Evolutionary conservation across 1,140 invertebrate species (phyloP).

Genomic region (Tetragnatha versicolor): DNA sequence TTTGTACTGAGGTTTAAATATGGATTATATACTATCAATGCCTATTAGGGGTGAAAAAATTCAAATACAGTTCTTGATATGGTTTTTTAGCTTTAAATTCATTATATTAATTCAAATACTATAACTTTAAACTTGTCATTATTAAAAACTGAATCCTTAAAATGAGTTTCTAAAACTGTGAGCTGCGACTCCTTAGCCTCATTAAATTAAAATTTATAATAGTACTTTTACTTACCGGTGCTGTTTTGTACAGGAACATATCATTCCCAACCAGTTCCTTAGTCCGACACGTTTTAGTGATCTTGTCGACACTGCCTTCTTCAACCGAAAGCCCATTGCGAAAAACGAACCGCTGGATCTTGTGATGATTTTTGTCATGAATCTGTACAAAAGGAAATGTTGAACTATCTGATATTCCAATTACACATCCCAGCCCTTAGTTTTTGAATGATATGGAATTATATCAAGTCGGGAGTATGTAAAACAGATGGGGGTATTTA

Average conservation of each 20-base stretch:
- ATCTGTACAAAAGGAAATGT: neutral
- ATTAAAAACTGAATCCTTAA: neutral
- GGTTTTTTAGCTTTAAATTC: neutral
- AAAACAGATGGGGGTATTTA: too few species aligned
- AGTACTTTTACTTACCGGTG: too few species aligned
- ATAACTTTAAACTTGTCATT: neutral
- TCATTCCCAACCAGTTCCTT: neutral
- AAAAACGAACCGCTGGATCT: conserved; percentile 25
- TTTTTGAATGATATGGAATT: too few species aligned
- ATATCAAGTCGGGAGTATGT: too few species aligned
- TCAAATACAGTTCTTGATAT: neutral
- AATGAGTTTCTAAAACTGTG: neutral
- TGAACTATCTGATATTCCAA: too few species aligned
- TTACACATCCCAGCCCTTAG: too few species aligned
- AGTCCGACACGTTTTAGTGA: neutral
- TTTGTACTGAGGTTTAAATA: too few species aligned
- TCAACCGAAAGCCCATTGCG: conserved; percentile 18
- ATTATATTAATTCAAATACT: neutral
- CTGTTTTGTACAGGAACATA: neutral
- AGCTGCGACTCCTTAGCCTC: neutral
- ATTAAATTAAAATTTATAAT: neutral
- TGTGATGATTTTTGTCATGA: neutral
- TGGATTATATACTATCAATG: too few species aligned
- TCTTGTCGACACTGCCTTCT: neutral
- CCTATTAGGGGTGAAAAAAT: too few species aligned